phyloP scores from a whole-genome alignment of 2,888 invertebrate species.

The Tenthredo distinguenda region DNA sequence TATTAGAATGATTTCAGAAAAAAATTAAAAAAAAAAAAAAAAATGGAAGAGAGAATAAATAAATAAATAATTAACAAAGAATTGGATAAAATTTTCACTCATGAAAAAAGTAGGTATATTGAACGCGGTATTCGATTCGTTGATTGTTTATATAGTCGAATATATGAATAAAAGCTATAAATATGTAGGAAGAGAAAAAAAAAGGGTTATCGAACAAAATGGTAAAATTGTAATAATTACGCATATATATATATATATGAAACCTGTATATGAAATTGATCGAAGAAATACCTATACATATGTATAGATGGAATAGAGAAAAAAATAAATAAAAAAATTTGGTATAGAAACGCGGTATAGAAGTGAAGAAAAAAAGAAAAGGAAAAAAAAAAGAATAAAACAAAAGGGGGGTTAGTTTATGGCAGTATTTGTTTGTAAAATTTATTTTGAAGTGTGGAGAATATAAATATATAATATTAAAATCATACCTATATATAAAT shows the following conservation, averaged over 20 bases:
- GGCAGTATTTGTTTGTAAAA: conserved; percentile 33
- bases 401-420: conserved; percentile 6
- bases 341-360: background rate
- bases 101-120: too few relatives aligned
- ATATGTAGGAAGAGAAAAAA: background rate
- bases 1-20: background rate
- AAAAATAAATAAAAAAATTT: background rate
- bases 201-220: too few relatives aligned
- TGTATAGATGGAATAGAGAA: too few relatives aligned
- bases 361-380: background rate
- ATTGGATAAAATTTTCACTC: too few relatives aligned
- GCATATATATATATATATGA: too few relatives aligned
- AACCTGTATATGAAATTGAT: too few relatives aligned
- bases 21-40: background rate
- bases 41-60: background rate
- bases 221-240: too few relatives aligned
- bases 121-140: too few relatives aligned
- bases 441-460: background rate
- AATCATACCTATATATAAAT: background rate
- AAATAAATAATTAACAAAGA: background rate
- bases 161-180: background rate
- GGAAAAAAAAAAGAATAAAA: background rate
- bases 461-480: background rate
- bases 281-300: too few relatives aligned
- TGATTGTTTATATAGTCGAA: background rate